Evolutionary conservation across 2,888 invertebrate species (phyloP).

Genomic region (Synanthedon formicaeformis): DNA sequence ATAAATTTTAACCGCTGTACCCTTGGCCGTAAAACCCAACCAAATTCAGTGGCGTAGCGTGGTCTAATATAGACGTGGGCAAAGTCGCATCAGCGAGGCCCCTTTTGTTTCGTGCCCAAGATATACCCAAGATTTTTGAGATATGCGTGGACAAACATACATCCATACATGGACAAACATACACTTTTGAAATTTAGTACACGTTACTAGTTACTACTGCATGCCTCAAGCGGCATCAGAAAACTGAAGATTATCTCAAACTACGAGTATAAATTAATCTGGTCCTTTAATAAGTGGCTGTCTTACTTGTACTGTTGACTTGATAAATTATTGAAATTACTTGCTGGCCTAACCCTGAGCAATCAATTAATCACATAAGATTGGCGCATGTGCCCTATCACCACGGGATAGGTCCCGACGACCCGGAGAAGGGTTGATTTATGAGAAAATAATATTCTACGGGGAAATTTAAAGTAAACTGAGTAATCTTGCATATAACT

Average conservation of each 20-base stretch:
- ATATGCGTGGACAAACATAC: too few relatives aligned
- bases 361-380: conserved; percentile 64
- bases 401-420: conserved; percentile 40
- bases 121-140: too few relatives aligned
- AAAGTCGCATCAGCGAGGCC: too few relatives aligned
- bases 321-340: conserved; percentile 62
- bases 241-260: neutral
- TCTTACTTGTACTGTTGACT: conserved; percentile 3
- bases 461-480: conserved; percentile 37
- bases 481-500: neutral
- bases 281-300: neutral
- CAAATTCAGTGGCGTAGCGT: too few relatives aligned
- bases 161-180: too few relatives aligned
- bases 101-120: too few relatives aligned
- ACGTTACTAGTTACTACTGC: too few relatives aligned
- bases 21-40: too few relatives aligned
- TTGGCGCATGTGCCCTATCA: conserved; percentile 34
- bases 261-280: neutral
- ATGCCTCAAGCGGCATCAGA: too few relatives aligned
- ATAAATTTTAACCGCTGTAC: too few relatives aligned
- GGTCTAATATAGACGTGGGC: too few relatives aligned
- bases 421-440: conserved; percentile 56
- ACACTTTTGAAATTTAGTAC: too few relatives aligned
- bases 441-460: conserved; percentile 58
- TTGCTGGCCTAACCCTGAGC: conserved; percentile 39